Evolutionary conservation across 2,797 vertebrate species (phyloP).

Genomic region (Sternotherus odoratus): DNA sequence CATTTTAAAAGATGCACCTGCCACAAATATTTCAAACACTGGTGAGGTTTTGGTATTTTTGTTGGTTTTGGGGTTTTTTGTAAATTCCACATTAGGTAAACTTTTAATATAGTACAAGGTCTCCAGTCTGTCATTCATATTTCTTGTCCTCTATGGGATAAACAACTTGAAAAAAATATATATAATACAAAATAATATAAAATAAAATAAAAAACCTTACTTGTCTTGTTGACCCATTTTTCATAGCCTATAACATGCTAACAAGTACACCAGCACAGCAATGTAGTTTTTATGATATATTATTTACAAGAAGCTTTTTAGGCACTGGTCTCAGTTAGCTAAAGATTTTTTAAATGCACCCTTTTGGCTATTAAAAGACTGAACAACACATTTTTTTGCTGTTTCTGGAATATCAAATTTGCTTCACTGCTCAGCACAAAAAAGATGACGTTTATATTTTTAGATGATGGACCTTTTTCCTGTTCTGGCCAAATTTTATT

Average conservation of each 20-base stretch:
- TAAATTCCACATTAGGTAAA: not conserved
- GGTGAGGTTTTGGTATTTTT: not conserved
- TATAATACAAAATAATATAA: not conserved
- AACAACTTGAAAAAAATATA: not conserved
- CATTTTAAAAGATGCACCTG: not conserved
- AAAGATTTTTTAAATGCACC: not conserved
- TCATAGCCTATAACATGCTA: not conserved
- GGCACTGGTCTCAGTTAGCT: not conserved
- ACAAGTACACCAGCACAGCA: not conserved
- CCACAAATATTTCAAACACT: not conserved
- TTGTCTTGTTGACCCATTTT: not conserved
- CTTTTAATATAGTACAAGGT: not conserved
- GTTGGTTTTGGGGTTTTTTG: not conserved
- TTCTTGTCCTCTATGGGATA: not conserved
- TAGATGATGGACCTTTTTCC: not conserved
- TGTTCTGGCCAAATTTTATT: not conserved
- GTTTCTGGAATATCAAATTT: slow-evolving; percentile 2
- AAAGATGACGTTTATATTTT: not conserved
- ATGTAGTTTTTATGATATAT: not conserved
- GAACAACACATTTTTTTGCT: not conserved
- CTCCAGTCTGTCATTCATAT: not conserved
- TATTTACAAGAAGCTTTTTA: slow-evolving; percentile 24
- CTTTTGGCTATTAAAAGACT: not conserved
- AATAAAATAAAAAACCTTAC: not conserved
- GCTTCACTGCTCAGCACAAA: not conserved